Conservation (phyloP, 2,113 vertebrate genomes). For the Sinocyclocheilus maitianheensis region DNA sequence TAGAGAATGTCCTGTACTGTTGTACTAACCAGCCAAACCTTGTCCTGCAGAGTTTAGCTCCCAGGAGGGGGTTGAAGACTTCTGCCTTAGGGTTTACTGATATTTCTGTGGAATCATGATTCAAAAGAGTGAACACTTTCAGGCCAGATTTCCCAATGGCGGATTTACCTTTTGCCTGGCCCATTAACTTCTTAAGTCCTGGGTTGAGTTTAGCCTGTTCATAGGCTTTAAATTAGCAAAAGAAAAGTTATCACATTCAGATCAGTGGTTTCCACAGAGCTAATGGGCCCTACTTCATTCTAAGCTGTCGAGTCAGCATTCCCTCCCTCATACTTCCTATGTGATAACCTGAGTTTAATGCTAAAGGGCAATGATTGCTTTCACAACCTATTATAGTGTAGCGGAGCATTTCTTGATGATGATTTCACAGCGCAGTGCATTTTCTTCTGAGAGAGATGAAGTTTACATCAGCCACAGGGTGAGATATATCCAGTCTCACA, state of each 20-base stretch:
- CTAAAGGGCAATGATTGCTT: conserved; percentile 35
- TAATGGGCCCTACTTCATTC: not conserved
- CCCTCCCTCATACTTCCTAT: not conserved
- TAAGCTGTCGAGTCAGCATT: conserved; percentile 29
- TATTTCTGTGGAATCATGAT: not conserved
- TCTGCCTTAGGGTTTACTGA: not conserved
- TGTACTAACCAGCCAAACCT: not conserved
- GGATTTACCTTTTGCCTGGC: conserved; percentile 1
- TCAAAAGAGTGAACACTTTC: not conserved
- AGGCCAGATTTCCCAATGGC: not conserved
- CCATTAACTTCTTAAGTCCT: conserved; percentile 9
- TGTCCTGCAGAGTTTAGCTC: not conserved
- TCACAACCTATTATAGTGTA: conserved; percentile 23
- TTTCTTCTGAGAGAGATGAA: conserved; percentile 4
- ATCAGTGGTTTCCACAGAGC: conserved; percentile 15
- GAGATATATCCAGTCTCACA: conserved; percentile 2
- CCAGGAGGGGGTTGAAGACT: too few relatives aligned
- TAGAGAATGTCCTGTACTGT: not conserved
- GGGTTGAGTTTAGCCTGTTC: not conserved
- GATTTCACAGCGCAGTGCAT: conserved; percentile 23
- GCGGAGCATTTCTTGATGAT: conserved; percentile 20
- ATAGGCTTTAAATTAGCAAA: not conserved
- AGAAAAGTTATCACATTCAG: conserved; percentile 24
- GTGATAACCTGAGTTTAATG: conserved; percentile 29
- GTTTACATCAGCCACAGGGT: conserved; percentile 17